Conservation (phyloP, 1,140 invertebrate genomes). For the Drosophila watanabei region DNA sequence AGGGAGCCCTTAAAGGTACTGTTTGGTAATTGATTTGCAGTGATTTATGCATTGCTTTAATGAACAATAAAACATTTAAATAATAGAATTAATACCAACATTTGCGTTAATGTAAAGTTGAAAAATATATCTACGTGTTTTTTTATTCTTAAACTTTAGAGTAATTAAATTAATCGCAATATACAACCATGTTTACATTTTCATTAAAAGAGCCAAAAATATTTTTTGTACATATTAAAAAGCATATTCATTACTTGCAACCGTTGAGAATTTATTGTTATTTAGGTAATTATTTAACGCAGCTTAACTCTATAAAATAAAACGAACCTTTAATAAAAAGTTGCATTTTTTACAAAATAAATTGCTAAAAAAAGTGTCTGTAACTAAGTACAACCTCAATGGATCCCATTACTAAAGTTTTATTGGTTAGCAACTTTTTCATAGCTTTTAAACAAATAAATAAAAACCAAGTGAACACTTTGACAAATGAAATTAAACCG, state of each 20-base stretch:
- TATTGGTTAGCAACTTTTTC: background rate
- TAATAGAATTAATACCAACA: background rate
- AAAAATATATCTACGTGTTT: background rate
- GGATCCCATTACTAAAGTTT: background rate
- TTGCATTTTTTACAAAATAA: too few relatives aligned
- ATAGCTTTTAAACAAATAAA: background rate
- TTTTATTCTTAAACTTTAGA: background rate
- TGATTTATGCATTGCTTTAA: too few relatives aligned
- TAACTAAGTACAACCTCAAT: background rate
- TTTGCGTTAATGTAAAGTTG: background rate
- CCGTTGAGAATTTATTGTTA: too few relatives aligned
- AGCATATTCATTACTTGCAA: too few relatives aligned
- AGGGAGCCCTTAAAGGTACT: conserved; percentile 2
- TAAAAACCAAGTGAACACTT: background rate
- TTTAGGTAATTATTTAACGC: too few relatives aligned
- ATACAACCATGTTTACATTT: background rate
- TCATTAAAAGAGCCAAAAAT: too few relatives aligned
- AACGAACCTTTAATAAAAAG: too few relatives aligned
- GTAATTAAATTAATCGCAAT: background rate
- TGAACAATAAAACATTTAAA: too few relatives aligned
- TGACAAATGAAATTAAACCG: conserved; percentile 26
- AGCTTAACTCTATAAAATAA: too few relatives aligned
- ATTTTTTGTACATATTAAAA: too few relatives aligned
- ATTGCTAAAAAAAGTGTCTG: too few relatives aligned
- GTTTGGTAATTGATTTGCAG: background rate